Conservation (phyloP, 2,113 vertebrate genomes). For the Ictalurus punctatus region DNA sequence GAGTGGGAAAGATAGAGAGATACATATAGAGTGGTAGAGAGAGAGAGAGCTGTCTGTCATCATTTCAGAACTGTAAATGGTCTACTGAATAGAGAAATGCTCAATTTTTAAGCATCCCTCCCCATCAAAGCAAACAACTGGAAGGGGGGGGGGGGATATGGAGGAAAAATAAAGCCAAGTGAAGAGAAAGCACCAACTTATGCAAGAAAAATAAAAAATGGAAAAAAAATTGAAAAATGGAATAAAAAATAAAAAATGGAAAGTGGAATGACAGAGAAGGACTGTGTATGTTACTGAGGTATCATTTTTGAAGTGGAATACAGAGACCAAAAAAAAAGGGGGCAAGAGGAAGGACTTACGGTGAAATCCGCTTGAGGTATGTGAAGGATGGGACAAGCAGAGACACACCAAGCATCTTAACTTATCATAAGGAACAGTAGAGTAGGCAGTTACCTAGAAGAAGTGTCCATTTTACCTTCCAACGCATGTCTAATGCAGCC, state of each 20-base stretch:
- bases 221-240: neutral
- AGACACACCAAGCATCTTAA: neutral
- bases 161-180: slow-evolving; percentile 3
- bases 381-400: slow-evolving; percentile 5
- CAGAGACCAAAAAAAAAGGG: neutral
- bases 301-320: neutral
- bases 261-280: neutral
- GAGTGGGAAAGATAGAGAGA: neutral
- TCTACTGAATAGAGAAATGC: neutral
- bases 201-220: neutral
- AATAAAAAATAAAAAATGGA: neutral
- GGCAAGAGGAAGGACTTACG: neutral
- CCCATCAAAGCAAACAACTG: slow-evolving; percentile 11
- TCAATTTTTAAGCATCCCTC: neutral
- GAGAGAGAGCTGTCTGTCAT: slow-evolving; percentile 20
- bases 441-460: too few species aligned
- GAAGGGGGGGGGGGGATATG: neutral
- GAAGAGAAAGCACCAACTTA: too few species aligned
- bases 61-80: slow-evolving; percentile 25
- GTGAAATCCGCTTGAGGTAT: neutral
- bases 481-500: neutral
- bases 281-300: neutral
- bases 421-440: neutral
- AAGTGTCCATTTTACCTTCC: neutral
- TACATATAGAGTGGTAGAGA: neutral